Conservation (phyloP, 2,113 vertebrate species). For the Corythaixoides concolor region DNA sequence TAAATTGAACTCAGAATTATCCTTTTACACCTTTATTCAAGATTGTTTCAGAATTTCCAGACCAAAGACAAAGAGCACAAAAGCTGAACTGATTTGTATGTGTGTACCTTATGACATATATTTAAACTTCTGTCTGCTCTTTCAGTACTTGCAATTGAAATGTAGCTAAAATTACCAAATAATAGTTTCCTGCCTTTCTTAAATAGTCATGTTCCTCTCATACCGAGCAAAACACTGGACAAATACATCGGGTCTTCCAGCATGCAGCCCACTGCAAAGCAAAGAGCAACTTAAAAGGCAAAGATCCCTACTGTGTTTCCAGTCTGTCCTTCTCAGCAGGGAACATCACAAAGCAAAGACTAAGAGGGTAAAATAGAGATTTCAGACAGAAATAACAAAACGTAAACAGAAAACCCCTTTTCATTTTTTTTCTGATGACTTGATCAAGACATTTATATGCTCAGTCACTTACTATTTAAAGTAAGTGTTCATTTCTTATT, state of each 20-base stretch:
- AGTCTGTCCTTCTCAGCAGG: constrained; percentile 43
- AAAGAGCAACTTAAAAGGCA: constrained; percentile 38
- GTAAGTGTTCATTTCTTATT: constrained; percentile 10
- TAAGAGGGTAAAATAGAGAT: constrained; percentile 25
- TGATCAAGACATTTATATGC: constrained; percentile 34
- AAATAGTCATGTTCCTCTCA: neutral
- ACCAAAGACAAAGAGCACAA: neutral
- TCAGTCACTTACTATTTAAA: constrained; percentile 33
- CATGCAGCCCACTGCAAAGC: neutral
- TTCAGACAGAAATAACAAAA: constrained; percentile 36
- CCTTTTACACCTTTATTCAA: neutral
- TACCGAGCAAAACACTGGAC: neutral
- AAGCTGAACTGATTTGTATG: neutral
- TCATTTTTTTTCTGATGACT: neutral
- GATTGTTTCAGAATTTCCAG: neutral
- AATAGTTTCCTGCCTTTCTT: constrained; percentile 10
- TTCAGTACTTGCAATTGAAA: neutral
- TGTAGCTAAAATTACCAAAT: neutral
- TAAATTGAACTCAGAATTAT: neutral
- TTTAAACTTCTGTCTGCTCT: neutral
- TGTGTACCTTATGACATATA: neutral
- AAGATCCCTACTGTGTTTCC: constrained; percentile 38
- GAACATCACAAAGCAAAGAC: neutral
- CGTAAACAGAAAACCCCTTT: constrained; percentile 3
- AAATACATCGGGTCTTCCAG: neutral